Base-by-base conservation (phyloP, 2,888 invertebrate species). In the Pristionchus exspectatus region DNA sequence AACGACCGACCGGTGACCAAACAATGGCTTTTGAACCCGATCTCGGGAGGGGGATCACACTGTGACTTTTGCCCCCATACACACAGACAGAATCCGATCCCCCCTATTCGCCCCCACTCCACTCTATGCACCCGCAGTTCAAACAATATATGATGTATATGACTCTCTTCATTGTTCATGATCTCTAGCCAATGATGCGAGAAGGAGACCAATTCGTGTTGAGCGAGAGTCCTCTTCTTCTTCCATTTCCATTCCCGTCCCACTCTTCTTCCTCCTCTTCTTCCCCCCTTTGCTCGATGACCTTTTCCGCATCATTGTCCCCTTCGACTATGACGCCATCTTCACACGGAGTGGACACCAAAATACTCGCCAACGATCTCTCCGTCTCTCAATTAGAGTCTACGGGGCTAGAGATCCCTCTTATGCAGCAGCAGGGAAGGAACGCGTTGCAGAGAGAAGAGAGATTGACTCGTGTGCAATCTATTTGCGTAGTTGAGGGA, bases 261-360 rank as follows among this genome's bases (percentile, higher is more conserved):
- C 38, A 38, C 30, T 72, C 72, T 33, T 38, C 38, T 38, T 38
- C 38, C 38, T 38, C 38, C 38, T 38, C 59, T 27, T 33, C 18
- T 30, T 27, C 54, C 81, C 81, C 24, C n/a, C 81, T 12, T n/a
- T 50, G 81, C 81, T 74, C 81, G 81, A 44, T 81, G 81, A 81
- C 81, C 81, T 81, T 81, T 81, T 81, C 81, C 81, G 81, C 81
- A 81, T 84, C 84, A 84, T 84, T 84, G 59, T 63, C 59, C 59
- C 27, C 30, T 21, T 84, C 84, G 24, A 33, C 12, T 21, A 56
- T 84, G 59, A 56, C 84, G 59, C 84, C 59, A 84, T 24, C 38
- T 21, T 84, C 84, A 24, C 84, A 84, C 84, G 56, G 33, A 30
- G 59, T 30, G 10, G 38, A 84, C 74, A 38, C 81, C 81, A 81